phyloP scores from a whole-genome alignment of 2,888 invertebrate genomes.

The Athripsodes cinereus region DNA sequence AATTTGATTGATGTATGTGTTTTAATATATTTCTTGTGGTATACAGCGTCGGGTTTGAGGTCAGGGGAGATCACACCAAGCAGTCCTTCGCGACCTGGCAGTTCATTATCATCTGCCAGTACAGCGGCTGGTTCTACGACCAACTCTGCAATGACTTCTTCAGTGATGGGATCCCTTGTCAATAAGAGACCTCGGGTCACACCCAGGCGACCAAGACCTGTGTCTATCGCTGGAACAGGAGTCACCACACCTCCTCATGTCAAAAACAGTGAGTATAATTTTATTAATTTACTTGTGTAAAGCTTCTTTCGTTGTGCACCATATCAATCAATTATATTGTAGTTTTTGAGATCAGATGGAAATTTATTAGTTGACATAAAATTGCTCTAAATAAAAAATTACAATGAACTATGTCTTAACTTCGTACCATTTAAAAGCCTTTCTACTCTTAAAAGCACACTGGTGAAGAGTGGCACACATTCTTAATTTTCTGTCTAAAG shows the following conservation, averaged over 20 bases:
- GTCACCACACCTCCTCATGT: conserved; percentile 52
- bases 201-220: conserved; percentile 68
- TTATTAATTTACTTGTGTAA: not conserved
- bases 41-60: conserved; percentile 51
- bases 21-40: not conserved
- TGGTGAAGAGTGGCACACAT: no score
- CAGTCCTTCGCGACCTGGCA: conserved; percentile 77
- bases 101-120: conserved; percentile 67
- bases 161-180: conserved; percentile 51
- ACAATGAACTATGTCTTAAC: no score
- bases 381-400: no score
- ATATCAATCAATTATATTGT: no score
- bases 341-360: no score
- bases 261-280: conserved; percentile 38
- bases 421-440: no score
- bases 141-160: conserved; percentile 61
- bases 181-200: conserved; percentile 57
- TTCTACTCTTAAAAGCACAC: no score
- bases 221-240: conserved; percentile 80
- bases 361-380: no score
- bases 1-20: not conserved
- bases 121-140: conserved; percentile 47
- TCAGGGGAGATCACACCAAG: conserved; percentile 71
- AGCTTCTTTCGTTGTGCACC: not conserved
- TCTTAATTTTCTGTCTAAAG: no score